phyloP scores from a whole-genome alignment of 2,797 vertebrate genomes.

The Pachyuromys duprasi region DNA sequence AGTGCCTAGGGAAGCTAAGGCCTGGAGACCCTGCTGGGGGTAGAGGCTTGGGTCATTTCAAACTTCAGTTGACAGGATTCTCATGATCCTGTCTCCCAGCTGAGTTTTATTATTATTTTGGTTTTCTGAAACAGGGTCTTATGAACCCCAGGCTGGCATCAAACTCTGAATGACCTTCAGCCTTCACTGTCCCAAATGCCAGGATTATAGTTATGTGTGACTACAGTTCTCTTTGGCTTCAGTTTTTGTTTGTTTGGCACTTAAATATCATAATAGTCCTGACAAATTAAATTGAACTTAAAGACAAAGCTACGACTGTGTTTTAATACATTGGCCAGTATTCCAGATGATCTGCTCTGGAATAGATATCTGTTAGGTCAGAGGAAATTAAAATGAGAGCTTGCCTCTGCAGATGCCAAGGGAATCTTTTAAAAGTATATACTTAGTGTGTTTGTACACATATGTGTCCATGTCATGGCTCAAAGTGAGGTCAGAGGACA shows the following conservation, averaged over 20 bases:
- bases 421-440: neutral
- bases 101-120: neutral
- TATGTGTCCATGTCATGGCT: neutral
- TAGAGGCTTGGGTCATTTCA: neutral
- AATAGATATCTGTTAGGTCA: neutral
- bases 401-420: neutral
- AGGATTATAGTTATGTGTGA: neutral
- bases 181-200: neutral
- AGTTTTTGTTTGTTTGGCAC: conserved; percentile 5
- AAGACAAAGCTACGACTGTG: conserved; percentile 17
- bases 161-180: neutral
- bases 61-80: neutral
- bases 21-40: neutral
- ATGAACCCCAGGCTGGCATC: neutral
- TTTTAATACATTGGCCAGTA: neutral
- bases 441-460: neutral
- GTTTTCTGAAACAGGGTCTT: neutral
- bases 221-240: neutral
- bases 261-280: conserved; percentile 28
- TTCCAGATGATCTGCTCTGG: neutral
- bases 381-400: neutral
- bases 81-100: neutral
- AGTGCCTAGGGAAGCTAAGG: neutral
- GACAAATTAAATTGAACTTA: conserved; percentile 2
- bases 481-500: too few species aligned